Conservation (phyloP, 35 echinoderm and acorn worm genomes). For the Lytechinus variegatus region DNA sequence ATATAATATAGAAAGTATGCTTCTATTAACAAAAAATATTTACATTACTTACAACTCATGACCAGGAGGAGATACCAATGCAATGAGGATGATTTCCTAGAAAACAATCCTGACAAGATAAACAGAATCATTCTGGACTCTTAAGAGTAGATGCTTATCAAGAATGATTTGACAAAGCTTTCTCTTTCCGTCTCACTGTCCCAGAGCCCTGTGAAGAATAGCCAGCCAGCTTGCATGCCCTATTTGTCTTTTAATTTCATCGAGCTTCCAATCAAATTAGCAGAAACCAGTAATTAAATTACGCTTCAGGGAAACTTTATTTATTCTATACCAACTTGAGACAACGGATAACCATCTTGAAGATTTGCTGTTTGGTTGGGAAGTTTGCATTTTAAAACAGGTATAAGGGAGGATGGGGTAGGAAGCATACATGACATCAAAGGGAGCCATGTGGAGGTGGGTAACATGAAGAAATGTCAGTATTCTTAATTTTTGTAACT, state of each 20-base stretch:
- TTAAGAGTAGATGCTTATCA: not conserved
- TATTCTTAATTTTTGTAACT: too few species aligned
- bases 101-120: not conserved
- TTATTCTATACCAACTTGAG: not conserved
- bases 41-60: not conserved
- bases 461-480: not conserved
- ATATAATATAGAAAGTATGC: too few species aligned
- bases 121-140: not conserved
- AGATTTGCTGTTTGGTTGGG: not conserved
- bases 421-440: too few species aligned
- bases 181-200: not conserved
- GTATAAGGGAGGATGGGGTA: not conserved
- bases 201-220: not conserved
- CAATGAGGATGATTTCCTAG: not conserved
- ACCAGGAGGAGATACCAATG: not conserved
- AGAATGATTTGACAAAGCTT: not conserved
- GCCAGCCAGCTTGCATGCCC: not conserved
- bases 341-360: not conserved
- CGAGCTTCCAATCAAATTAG: constrained; percentile 16
- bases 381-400: not conserved
- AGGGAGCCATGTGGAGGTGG: too few species aligned
- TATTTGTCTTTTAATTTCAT: constrained; percentile 6
- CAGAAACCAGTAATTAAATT: constrained; percentile 19
- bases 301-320: not conserved
- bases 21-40: not conserved